phyloP scores from a whole-genome alignment of 2,797 vertebrate genomes.

The Jordanella pulchra region DNA sequence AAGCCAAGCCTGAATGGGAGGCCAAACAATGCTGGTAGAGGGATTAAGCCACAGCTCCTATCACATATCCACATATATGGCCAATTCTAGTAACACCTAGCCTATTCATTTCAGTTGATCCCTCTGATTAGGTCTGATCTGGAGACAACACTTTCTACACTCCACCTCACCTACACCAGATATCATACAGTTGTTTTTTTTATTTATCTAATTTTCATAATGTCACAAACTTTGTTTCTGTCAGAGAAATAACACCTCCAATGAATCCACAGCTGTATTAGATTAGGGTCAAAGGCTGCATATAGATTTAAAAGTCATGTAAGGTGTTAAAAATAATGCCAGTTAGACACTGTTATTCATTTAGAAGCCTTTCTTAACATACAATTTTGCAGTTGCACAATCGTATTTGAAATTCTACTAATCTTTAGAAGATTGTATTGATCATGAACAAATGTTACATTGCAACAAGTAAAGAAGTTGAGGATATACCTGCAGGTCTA shows the following conservation, averaged over 20 bases:
- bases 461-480: not conserved
- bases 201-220: constrained; percentile 32
- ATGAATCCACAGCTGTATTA: constrained; percentile 51
- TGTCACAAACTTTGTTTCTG: constrained; percentile 20
- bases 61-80: constrained; percentile 82
- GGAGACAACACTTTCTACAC: constrained; percentile 45
- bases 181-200: constrained; percentile 43
- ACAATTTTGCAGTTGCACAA: constrained; percentile 28
- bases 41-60: constrained; percentile 77
- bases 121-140: constrained; percentile 66
- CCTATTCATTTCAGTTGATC: constrained; percentile 83
- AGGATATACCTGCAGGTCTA: not conserved
- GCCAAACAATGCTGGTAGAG: constrained; percentile 66
- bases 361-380: constrained; percentile 42
- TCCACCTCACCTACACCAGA: constrained; percentile 29
- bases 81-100: constrained; percentile 87
- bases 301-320: constrained; percentile 19
- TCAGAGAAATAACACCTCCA: constrained; percentile 29
- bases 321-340: constrained; percentile 16
- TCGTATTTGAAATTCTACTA: constrained; percentile 6
- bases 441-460: constrained; percentile 8
- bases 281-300: constrained; percentile 54
- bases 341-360: constrained; percentile 49
- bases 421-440: constrained; percentile 36
- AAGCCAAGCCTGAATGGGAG: constrained; percentile 69